Conservation (phyloP, 2,113 vertebrate genomes). For the Osmerus eperlanus region DNA sequence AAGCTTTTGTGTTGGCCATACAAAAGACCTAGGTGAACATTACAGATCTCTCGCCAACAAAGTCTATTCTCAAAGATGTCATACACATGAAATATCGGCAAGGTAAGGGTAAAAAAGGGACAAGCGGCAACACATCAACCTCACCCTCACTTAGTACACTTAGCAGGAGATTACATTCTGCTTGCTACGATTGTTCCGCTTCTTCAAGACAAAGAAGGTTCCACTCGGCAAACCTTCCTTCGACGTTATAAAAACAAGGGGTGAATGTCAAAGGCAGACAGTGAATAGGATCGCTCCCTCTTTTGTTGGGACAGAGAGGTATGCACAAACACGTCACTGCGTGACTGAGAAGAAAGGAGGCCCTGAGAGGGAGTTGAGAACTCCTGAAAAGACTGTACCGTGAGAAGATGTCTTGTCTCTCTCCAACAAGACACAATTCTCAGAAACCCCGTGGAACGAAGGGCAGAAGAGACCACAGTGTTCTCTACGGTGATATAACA, state of each 20-base stretch:
- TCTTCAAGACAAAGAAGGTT: slow-evolving; percentile 64
- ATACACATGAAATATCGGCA: slow-evolving; percentile 53
- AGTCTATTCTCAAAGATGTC: slow-evolving; percentile 43
- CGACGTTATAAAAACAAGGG: slow-evolving; percentile 70
- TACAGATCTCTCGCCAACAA: slow-evolving; percentile 51
- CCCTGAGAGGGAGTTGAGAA: slow-evolving; percentile 48
- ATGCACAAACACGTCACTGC: slow-evolving; percentile 68
- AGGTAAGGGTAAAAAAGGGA: slow-evolving; percentile 44
- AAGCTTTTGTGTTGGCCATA: slow-evolving; percentile 51
- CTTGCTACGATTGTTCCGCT: slow-evolving; percentile 52
- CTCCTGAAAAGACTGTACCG: slow-evolving; percentile 55
- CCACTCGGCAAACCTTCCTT: slow-evolving; percentile 61
- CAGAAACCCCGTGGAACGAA: slow-evolving; percentile 27
- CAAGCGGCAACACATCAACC: slow-evolving; percentile 64
- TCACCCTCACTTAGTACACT: slow-evolving; percentile 48
- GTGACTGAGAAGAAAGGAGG: slow-evolving; percentile 62
- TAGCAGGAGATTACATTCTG: slow-evolving; percentile 63
- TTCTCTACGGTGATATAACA: too few species aligned
- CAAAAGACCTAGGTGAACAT: slow-evolving; percentile 49
- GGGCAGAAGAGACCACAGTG: too few species aligned
- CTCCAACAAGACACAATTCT: neutral
- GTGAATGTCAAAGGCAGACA: slow-evolving; percentile 62
- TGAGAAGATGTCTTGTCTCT: slow-evolving; percentile 57
- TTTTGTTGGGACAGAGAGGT: slow-evolving; percentile 56
- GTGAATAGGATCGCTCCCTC: slow-evolving; percentile 61